Percentiles rank a stretch among this genome's conserved stretches.
Conservation (phyloP, 2,113 vertebrate genomes). For the Sterna hirundo region DNA sequence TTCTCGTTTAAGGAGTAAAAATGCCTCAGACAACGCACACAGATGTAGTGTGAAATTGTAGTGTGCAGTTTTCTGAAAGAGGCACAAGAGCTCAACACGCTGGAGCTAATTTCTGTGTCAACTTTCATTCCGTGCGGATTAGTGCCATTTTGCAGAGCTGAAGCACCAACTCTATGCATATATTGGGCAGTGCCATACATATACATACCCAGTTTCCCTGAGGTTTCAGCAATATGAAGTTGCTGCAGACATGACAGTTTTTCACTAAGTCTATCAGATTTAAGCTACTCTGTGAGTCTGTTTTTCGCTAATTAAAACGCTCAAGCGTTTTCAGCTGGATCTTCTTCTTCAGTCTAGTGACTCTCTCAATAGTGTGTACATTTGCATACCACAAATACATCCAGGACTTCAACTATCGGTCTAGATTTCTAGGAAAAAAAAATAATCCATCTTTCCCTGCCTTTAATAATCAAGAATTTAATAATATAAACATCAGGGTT, state of each 20-base stretch:
- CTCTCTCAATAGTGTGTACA: neutral
- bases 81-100: neutral
- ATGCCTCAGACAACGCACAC: neutral
- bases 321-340: neutral
- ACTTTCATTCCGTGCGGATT: neutral
- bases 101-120: slow-evolving; percentile 15
- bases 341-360: neutral
- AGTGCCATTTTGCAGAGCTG: neutral
- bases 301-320: neutral
- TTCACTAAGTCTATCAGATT: neutral
- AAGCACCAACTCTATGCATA: neutral
- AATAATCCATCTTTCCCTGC: neutral
- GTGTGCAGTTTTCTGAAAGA: neutral
- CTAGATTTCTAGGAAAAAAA: neutral
- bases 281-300: neutral
- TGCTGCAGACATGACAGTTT: neutral
- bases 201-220: neutral
- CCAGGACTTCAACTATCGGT: neutral
- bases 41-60: neutral
- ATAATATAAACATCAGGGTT: neutral
- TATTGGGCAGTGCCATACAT: neutral
- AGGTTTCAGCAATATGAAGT: neutral
- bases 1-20: neutral
- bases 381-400: neutral
- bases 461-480: neutral